Conservation (phyloP, 2,888 invertebrate genomes). For the Fragum sueziense region DNA sequence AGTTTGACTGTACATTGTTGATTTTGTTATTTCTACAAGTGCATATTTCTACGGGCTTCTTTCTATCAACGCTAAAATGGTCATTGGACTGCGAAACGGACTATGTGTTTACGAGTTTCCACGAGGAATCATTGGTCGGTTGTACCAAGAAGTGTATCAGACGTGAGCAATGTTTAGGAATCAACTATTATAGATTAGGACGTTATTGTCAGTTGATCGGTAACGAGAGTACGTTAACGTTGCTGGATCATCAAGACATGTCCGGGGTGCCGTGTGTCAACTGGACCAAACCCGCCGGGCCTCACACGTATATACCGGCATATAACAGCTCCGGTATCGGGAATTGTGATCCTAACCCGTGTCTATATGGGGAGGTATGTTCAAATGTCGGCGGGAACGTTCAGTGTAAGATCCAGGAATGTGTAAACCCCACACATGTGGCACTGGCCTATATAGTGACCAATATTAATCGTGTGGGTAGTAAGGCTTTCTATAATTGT, state of each 20-base stretch:
- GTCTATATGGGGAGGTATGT: constrained; percentile 1
- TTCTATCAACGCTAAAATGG: background rate
- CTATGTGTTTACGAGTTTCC: background rate
- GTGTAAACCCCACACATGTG: background rate
- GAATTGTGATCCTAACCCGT: background rate
- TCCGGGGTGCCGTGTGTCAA: background rate
- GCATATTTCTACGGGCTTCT: background rate
- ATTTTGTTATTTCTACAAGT: background rate
- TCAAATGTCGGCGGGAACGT: background rate
- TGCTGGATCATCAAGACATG: background rate
- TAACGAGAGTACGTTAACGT: background rate
- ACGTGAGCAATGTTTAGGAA: background rate
- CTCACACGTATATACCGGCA: background rate
- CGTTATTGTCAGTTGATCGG: background rate
- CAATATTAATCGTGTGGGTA: background rate
- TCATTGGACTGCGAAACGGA: background rate
- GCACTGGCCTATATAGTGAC: background rate
- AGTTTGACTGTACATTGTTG: no score
- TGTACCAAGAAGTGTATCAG: background rate
- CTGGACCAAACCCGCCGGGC: background rate
- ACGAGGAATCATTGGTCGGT: background rate
- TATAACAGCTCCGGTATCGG: background rate
- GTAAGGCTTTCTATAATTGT: background rate
- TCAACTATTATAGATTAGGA: background rate
- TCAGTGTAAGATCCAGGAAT: background rate